Conservation (phyloP, 1,140 invertebrate species). For the Antheraea pernyi region DNA sequence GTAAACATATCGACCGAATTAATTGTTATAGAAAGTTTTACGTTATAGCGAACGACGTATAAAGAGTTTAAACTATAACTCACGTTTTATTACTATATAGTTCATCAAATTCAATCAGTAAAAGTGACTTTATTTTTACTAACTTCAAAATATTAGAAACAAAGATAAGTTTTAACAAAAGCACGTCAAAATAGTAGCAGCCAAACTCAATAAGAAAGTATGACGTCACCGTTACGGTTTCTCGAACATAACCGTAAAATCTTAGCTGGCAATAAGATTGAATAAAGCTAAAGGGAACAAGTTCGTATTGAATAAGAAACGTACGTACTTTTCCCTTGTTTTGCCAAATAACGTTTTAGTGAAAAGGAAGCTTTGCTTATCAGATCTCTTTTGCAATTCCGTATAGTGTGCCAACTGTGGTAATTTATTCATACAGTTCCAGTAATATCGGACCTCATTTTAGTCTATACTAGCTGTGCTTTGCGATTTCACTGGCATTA, state of each 20-base stretch:
- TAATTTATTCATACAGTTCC: slow-evolving; percentile 6
- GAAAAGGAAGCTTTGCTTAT: background rate
- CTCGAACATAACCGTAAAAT: background rate
- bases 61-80: too few relatives aligned
- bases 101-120: too few relatives aligned
- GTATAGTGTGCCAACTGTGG: background rate
- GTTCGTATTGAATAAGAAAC: background rate
- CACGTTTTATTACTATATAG: too few relatives aligned
- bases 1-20: too few relatives aligned
- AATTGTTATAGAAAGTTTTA: too few relatives aligned
- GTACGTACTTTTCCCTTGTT: background rate
- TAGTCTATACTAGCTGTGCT: background rate
- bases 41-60: too few relatives aligned
- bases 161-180: background rate
- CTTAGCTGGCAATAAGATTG: background rate
- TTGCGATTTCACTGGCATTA: too few relatives aligned
- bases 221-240: background rate
- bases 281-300: slow-evolving; percentile 2
- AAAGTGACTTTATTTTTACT: too few relatives aligned
- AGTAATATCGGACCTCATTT: background rate
- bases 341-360: slow-evolving; percentile 3
- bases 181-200: background rate
- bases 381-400: background rate
- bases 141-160: too few relatives aligned
- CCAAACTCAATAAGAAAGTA: background rate